Percentiles rank a stretch among this genome's conserved stretches.
Conservation (phyloP, 2,888 invertebrate genomes). For the Ariolimax columbianus region DNA sequence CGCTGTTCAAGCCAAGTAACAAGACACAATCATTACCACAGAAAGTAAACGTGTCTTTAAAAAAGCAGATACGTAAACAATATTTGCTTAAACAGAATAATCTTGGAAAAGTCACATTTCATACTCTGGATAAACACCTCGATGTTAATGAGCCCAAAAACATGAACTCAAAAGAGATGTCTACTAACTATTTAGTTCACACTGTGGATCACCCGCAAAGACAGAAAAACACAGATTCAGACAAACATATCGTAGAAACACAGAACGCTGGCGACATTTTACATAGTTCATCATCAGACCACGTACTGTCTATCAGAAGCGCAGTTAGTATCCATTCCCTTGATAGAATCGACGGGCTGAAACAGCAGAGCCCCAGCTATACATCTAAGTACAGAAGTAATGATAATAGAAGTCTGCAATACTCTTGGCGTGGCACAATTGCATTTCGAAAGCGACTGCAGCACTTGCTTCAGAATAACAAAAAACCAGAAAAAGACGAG, state of each 20-base stretch:
- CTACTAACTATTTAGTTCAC: background rate
- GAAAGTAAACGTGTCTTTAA: background rate
- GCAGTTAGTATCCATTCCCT: background rate
- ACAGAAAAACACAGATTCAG: background rate
- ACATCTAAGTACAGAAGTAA: background rate
- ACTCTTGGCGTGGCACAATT: background rate
- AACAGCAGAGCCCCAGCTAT: background rate
- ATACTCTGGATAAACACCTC: background rate
- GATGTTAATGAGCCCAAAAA: background rate
- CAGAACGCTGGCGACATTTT: background rate
- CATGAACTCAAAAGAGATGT: background rate
- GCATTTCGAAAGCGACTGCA: slow-evolving; percentile 14
- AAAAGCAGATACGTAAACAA: background rate
- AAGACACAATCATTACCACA: background rate
- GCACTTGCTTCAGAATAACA: background rate
- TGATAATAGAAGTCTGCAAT: background rate
- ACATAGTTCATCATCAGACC: background rate
- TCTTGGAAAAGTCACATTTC: background rate
- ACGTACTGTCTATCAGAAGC: background rate
- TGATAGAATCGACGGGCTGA: background rate
- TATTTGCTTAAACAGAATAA: background rate
- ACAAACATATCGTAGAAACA: background rate
- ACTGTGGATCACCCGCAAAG: background rate
- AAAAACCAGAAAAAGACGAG: background rate
- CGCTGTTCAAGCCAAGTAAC: background rate